Evolutionary conservation across 2,113 vertebrate genomes (phyloP).

Genomic region (Sprattus sprattus): DNA sequence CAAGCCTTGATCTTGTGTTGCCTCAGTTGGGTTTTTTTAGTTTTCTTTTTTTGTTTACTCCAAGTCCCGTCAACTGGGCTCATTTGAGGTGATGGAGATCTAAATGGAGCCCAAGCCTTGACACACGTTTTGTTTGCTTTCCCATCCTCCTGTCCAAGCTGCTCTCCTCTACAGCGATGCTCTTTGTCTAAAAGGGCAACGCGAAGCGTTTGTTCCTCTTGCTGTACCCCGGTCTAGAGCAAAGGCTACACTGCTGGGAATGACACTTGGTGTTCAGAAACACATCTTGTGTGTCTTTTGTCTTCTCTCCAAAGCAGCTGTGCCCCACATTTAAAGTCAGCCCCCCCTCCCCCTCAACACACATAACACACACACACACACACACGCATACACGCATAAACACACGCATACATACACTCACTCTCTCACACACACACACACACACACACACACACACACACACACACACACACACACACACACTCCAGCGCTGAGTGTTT

Average conservation of each 20-base stretch:
- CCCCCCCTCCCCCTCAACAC: not conserved
- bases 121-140: constrained; percentile 32
- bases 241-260: not conserved
- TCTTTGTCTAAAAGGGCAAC: not conserved
- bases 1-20: not conserved
- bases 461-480: not conserved
- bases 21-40: not conserved
- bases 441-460: not conserved
- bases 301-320: constrained; percentile 42
- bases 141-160: not conserved
- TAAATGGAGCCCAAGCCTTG: not conserved
- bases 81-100: constrained; percentile 1
- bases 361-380: not conserved
- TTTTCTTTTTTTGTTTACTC: not conserved
- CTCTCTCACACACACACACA: not conserved
- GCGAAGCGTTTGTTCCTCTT: not conserved
- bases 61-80: not conserved
- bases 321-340: not conserved
- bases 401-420: too few species aligned
- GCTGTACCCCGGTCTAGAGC: not conserved
- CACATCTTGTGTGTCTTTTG: constrained; percentile 33
- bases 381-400: not conserved
- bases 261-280: not conserved
- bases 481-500: not conserved
- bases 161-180: not conserved